Percentiles rank a stretch among this genome's conserved stretches.
Evolutionary conservation across 64 coral and sea anemone species (phyloP).

Genomic region (Porites lutea): DNA sequence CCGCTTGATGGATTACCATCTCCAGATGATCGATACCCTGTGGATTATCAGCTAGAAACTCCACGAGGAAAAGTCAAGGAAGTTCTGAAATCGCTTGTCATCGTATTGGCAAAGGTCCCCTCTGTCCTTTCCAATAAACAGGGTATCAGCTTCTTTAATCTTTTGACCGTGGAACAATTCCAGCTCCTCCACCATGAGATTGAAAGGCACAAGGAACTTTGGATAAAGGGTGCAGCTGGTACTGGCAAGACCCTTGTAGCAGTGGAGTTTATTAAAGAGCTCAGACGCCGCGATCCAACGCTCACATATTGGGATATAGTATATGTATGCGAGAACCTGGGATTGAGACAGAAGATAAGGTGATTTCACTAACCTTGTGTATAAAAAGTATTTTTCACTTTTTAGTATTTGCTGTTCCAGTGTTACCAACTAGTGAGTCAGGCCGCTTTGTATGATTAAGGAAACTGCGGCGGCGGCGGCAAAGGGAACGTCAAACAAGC

Average conservation of each 20-base stretch:
- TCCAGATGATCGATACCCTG: neutral
- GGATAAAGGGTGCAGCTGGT: conserved; percentile 1
- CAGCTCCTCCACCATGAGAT: neutral
- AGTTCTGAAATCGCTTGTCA: neutral
- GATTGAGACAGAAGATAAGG: neutral
- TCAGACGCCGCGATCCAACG: neutral
- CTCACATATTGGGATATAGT: neutral
- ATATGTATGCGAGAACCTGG: neutral
- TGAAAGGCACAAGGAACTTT: neutral
- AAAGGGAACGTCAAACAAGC: too few species aligned
- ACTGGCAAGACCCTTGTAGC: neutral
- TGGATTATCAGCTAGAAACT: neutral
- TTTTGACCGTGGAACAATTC: conserved; percentile 4
- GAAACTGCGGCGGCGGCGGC: too few species aligned
- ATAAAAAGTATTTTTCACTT: too few species aligned
- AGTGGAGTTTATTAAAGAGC: neutral
- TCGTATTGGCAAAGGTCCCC: neutral
- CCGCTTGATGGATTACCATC: neutral
- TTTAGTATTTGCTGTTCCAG: too few species aligned
- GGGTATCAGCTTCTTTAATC: neutral
- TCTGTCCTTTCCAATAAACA: neutral
- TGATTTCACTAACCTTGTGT: neutral
- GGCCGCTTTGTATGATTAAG: too few species aligned
- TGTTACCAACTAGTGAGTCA: too few species aligned
- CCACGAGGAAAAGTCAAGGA: neutral